These are phyloP conservation scores for Myripristis jacobus DNA, from an alignment of 2,797 vertebrate genomes.

Conservation along the genomic window DNA sequence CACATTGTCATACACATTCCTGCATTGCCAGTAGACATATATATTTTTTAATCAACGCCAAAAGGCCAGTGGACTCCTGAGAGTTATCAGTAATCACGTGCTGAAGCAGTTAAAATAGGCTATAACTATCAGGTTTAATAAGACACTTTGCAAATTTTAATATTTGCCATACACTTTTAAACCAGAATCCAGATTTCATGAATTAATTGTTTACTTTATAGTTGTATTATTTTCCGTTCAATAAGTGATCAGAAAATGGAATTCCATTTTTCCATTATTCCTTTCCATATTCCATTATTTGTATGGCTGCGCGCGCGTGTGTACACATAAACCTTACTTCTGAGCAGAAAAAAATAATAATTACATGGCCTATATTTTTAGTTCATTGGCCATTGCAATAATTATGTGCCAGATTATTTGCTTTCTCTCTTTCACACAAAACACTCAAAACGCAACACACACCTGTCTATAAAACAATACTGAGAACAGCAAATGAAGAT, in stretches of 20 bases:
- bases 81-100: too few species aligned
- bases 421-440: background rate
- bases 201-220: background rate
- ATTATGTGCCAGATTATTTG: background rate
- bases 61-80: too few species aligned
- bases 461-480: slow-evolving; percentile 1
- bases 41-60: background rate
- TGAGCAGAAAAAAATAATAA: background rate
- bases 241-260: background rate
- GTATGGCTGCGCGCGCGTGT: background rate
- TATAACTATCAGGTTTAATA: background rate
- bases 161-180: background rate
- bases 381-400: background rate
- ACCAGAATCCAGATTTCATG: background rate
- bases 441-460: background rate
- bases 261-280: too few species aligned
- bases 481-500: slow-evolving; percentile 42
- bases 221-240: background rate
- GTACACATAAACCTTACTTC: background rate
- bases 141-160: background rate
- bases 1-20: slow-evolving; percentile 7
- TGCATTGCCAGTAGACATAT: too few species aligned
- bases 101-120: background rate
- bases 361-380: background rate
- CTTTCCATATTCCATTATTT: too few species aligned